phyloP scores from a whole-genome alignment of 2,797 vertebrate species.

The Hemibagrus guttatus region DNA sequence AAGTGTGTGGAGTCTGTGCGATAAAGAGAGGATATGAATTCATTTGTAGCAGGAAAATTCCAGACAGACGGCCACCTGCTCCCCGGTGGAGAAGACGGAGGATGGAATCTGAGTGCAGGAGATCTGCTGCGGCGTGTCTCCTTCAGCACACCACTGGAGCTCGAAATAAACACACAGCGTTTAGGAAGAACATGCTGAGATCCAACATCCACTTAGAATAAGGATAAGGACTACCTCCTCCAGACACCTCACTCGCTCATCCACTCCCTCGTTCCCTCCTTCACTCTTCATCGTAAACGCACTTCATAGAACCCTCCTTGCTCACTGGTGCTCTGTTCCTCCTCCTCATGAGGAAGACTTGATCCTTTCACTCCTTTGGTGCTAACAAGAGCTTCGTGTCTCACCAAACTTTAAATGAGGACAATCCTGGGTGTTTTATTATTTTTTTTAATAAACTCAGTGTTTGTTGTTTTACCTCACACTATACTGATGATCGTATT shows the following conservation, averaged over 20 bases:
- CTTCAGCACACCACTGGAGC: constrained; percentile 9
- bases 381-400: constrained; percentile 63
- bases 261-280: constrained; percentile 49
- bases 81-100: constrained; percentile 1
- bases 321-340: constrained; percentile 61
- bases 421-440: constrained; percentile 58
- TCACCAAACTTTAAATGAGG: not conserved
- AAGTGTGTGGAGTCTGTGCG: not conserved
- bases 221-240: constrained; percentile 77
- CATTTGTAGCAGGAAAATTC: constrained; percentile 13
- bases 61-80: constrained; percentile 10
- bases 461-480: constrained; percentile 78
- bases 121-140: constrained; percentile 15
- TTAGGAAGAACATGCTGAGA: constrained; percentile 51
- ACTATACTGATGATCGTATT: constrained; percentile 54
- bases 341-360: constrained; percentile 61
- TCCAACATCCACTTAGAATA: constrained; percentile 61
- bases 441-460: constrained; percentile 50
- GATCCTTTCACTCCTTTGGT: constrained; percentile 37
- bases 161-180: constrained; percentile 42
- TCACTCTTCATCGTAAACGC: constrained; percentile 37
- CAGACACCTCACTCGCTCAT: constrained; percentile 55
- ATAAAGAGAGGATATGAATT: not conserved
- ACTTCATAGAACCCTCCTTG: constrained; percentile 43
- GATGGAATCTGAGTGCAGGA: constrained; percentile 19